These are phyloP conservation scores for Marronus borbonicus DNA, from an alignment of 2,888 invertebrate species.

Conservation along the genomic window DNA sequence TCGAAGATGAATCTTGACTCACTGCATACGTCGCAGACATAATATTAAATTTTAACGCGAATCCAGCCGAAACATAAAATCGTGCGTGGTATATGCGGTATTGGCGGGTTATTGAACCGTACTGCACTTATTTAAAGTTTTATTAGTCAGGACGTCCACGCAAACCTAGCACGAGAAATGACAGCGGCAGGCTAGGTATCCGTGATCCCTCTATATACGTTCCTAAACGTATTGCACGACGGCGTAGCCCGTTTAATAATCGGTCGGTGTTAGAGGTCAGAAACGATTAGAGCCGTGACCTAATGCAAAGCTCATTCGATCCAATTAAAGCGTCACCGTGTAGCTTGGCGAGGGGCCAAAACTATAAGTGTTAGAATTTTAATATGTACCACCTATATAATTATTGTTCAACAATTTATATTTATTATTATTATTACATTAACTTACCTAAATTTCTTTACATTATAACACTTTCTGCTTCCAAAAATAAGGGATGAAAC, in stretches of 20 bases:
- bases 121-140: constrained; percentile 43
- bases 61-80: constrained; percentile 28
- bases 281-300: constrained; percentile 59
- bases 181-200: constrained; percentile 26
- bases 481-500: too few species aligned
- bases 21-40: constrained; percentile 5
- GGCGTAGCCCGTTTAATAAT: constrained; percentile 57
- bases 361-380: constrained; percentile 6
- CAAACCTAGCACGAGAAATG: constrained; percentile 25
- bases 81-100: neutral
- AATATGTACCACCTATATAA: neutral
- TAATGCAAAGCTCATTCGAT: constrained; percentile 49
- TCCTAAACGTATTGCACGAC: constrained; percentile 32
- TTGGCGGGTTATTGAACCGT: constrained; percentile 57
- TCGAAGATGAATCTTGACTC: constrained; percentile 15
- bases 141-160: constrained; percentile 33
- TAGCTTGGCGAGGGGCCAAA: neutral
- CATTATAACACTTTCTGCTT: too few species aligned
- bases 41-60: constrained; percentile 31
- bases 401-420: too few species aligned
- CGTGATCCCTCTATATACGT: neutral
- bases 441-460: too few species aligned
- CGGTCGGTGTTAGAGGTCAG: constrained; percentile 63
- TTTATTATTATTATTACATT: too few species aligned
- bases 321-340: constrained; percentile 44